These are phyloP conservation scores for Eustalomyia histrio DNA, from an alignment of 2,888 invertebrate species.

Conservation along the genomic window DNA sequence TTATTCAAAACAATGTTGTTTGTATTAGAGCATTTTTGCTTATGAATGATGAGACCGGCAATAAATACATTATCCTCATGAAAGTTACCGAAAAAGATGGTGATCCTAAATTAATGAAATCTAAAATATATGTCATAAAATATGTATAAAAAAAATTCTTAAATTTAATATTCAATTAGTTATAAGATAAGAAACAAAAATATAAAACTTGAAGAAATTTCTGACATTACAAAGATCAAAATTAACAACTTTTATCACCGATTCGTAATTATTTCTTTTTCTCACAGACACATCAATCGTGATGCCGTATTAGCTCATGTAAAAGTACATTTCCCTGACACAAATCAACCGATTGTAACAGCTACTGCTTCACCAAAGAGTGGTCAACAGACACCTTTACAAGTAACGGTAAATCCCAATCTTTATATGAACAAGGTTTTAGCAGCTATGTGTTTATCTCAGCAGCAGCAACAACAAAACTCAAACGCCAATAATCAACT, in stretches of 20 bases:
- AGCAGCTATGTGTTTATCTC: slow-evolving; percentile 78
- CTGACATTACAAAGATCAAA: too few species aligned
- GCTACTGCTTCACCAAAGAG: slow-evolving; percentile 64
- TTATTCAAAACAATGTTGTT: too few species aligned
- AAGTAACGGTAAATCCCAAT: slow-evolving; percentile 74
- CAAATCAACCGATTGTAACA: slow-evolving; percentile 68
- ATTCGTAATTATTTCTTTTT: too few species aligned
- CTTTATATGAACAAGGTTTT: slow-evolving; percentile 78
- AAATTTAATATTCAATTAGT: too few species aligned
- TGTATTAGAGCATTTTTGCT: too few species aligned
- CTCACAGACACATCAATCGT: slow-evolving; percentile 82
- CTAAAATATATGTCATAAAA: too few species aligned
- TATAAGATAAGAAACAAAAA: too few species aligned
- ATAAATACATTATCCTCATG: slow-evolving; percentile 90
- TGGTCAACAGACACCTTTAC: slow-evolving; percentile 69
- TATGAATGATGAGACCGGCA: slow-evolving; percentile 96
- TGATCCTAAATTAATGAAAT: slow-evolving; percentile 79
- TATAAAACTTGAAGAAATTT: too few species aligned
- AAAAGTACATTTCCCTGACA: slow-evolving; percentile 82
- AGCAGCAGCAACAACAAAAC: slow-evolving; percentile 66
- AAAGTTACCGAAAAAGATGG: slow-evolving; percentile 81
- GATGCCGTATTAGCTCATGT: slow-evolving; percentile 85
- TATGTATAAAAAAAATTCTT: too few species aligned
- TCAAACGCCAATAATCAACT: slow-evolving; percentile 69
- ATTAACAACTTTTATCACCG: too few species aligned